Evolutionary conservation across 2,113 vertebrate species (phyloP).

Genomic region (Calidris pugnax): DNA sequence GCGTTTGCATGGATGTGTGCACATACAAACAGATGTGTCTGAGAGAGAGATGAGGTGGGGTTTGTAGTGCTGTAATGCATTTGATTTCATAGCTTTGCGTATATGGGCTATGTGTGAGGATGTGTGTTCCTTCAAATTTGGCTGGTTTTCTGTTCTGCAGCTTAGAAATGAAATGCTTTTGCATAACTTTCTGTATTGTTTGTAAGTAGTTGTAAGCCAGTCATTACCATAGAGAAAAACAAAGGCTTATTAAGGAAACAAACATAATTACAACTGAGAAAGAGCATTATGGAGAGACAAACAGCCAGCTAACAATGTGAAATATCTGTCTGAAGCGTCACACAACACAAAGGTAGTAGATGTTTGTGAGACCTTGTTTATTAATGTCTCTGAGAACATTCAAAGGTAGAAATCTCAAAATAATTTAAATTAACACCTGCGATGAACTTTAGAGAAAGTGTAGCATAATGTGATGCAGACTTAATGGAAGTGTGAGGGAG

Average conservation of each 20-base stretch:
- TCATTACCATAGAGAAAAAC: constrained; percentile 16
- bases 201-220: neutral
- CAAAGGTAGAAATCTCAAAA: neutral
- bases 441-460: neutral
- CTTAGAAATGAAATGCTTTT: neutral
- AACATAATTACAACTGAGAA: neutral
- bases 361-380: neutral
- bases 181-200: neutral
- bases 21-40: neutral
- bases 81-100: neutral
- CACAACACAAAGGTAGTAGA: neutral
- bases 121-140: constrained; percentile 10
- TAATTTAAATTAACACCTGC: neutral
- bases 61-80: neutral
- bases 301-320: neutral
- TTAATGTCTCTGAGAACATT: neutral
- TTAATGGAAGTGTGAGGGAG: neutral
- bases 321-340: neutral
- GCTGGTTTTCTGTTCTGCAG: neutral
- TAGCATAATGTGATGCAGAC: neutral
- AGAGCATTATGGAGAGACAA: neutral
- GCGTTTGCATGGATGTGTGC: neutral
- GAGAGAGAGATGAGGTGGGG: neutral
- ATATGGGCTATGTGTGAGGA: neutral
- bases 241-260: neutral